Conservation (phyloP, 2,797 vertebrate species). For the Mergus octosetaceus region DNA sequence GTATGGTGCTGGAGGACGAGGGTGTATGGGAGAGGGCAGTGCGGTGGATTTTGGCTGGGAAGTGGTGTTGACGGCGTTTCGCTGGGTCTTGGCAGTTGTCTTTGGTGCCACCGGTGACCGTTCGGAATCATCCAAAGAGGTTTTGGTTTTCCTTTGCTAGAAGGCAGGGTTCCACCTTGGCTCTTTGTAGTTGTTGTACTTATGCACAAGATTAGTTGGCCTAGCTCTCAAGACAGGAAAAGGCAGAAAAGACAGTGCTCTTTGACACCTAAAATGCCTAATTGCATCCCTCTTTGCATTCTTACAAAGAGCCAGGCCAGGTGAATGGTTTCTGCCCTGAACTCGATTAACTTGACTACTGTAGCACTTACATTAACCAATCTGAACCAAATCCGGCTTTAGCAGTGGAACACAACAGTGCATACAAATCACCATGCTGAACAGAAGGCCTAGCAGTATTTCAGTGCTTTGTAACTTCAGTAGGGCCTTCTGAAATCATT, state of each 20-base stretch:
- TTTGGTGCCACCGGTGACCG: not conserved
- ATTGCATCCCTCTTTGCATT: rapidly evolving
- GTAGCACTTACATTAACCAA: not conserved
- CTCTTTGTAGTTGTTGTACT: not conserved
- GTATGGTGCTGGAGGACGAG: constrained; percentile 12
- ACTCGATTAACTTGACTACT: not conserved
- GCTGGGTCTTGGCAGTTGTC: constrained; percentile 44
- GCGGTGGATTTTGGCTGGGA: not conserved
- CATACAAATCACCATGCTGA: not conserved
- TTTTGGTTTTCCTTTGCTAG: not conserved
- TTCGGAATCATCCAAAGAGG: not conserved
- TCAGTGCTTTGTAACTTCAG: not conserved
- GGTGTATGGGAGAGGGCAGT: constrained; percentile 6
- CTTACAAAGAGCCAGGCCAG: not conserved
- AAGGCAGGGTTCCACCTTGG: not conserved
- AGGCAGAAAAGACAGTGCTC: not conserved
- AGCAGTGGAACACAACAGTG: not conserved
- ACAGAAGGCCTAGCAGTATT: not conserved
- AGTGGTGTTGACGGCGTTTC: constrained; percentile 50
- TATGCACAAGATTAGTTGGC: constrained; percentile 11
- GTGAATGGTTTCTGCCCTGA: not conserved
- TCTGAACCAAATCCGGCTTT: not conserved
- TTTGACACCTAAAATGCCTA: not conserved
- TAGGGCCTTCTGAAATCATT: not conserved
- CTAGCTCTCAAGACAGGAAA: not conserved